Percentiles rank a stretch among this genome's conserved stretches.
Evolutionary conservation across 1,140 invertebrate species (phyloP).

Genomic region (Bradysia coprophila): DNA sequence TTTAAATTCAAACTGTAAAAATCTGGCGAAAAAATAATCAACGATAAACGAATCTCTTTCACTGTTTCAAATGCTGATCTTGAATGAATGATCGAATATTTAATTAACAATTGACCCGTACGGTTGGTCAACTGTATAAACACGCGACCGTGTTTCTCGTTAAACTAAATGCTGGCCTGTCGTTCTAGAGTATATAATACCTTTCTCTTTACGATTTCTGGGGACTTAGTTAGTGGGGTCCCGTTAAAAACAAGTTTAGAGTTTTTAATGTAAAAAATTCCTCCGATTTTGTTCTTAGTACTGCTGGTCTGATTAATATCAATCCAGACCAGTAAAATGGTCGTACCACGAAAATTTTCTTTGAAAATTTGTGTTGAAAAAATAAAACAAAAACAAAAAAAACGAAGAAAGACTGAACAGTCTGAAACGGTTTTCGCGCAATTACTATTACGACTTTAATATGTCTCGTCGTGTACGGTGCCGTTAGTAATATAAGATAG

Average conservation of each 20-base stretch:
- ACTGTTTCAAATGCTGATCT: not conserved
- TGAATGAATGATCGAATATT: not conserved
- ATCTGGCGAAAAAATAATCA: not conserved
- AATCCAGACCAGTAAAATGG: not conserved
- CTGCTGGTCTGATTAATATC: not conserved
- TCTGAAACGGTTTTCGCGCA: too few relatives aligned
- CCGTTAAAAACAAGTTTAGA: too few relatives aligned
- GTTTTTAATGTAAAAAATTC: too few relatives aligned
- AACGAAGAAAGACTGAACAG: too few relatives aligned
- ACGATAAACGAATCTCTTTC: not conserved
- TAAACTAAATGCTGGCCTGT: not conserved
- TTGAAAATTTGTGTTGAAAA: too few relatives aligned
- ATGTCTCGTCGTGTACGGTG: too few relatives aligned
- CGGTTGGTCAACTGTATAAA: not conserved
- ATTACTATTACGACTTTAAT: too few relatives aligned
- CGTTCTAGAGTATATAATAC: not conserved
- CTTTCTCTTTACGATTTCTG: not conserved
- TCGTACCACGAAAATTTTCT: not conserved
- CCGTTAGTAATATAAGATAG: too few relatives aligned
- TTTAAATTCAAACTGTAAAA: not conserved
- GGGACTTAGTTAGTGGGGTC: not conserved
- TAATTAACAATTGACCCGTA: not conserved
- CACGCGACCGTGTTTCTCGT: not conserved
- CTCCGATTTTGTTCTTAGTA: too few relatives aligned
- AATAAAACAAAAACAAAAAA: too few relatives aligned